phyloP scores from a whole-genome alignment of 2,113 vertebrate genomes.

The Ictidomys tridecemlineatus region DNA sequence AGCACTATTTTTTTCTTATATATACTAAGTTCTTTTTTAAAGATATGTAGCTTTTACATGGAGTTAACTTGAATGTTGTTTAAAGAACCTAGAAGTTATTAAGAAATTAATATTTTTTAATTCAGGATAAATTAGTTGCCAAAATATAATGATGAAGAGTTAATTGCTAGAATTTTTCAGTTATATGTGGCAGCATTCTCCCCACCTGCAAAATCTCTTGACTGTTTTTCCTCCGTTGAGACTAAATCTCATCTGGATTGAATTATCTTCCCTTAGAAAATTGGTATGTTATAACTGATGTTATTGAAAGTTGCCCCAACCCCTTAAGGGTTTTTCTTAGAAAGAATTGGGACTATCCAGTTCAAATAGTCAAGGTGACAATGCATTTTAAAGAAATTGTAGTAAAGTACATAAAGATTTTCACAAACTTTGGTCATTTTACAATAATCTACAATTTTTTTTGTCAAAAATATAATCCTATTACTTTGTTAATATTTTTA shows the following conservation, averaged over 20 bases:
- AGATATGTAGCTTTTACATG: neutral
- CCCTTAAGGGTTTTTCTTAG: neutral
- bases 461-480: neutral
- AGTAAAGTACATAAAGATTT: neutral
- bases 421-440: neutral
- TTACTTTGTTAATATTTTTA: neutral
- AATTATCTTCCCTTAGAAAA: conserved; percentile 30
- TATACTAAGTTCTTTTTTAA: neutral
- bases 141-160: conserved; percentile 26
- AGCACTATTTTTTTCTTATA: neutral
- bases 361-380: neutral
- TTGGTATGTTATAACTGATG: neutral
- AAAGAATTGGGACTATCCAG: neutral
- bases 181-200: neutral
- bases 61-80: conserved; percentile 10
- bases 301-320: neutral
- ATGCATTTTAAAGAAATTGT: neutral
- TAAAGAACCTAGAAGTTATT: conserved; percentile 31
- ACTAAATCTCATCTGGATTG: neutral
- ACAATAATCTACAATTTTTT: neutral
- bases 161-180: neutral
- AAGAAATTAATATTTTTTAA: neutral
- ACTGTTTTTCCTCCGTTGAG: neutral
- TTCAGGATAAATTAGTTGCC: conserved; percentile 39
- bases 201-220: neutral